Percentiles rank a stretch among this genome's conserved stretches.
Conservation (phyloP, 2,113 vertebrate genomes). For the Trichechus manatus region DNA sequence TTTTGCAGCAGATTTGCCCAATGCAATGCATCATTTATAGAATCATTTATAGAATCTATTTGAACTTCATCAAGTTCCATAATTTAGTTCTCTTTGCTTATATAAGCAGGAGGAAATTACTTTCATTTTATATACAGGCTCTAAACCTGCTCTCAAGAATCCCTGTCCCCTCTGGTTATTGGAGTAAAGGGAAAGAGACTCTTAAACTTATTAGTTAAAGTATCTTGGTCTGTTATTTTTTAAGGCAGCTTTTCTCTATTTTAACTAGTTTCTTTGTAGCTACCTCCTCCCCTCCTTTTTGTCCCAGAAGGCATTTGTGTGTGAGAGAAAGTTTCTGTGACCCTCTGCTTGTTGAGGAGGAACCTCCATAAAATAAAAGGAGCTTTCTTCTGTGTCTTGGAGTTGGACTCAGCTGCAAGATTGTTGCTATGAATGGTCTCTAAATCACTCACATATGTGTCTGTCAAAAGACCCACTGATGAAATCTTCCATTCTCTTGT, state of each 20-base stretch:
- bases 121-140: not conserved
- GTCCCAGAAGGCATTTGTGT: not conserved
- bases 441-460: not conserved
- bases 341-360: not conserved
- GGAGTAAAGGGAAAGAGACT: not conserved
- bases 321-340: not conserved
- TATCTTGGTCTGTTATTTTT: not conserved
- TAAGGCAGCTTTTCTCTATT: not conserved
- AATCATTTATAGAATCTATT: not conserved
- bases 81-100: not conserved
- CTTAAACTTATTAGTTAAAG: not conserved
- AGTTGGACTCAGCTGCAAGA: not conserved
- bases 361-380: not conserved
- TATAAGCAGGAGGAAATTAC: not conserved
- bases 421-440: not conserved
- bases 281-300: not conserved
- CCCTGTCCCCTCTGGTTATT: not conserved
- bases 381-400: not conserved
- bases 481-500: constrained; percentile 16
- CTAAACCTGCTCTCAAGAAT: not conserved
- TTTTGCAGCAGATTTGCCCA: too few relatives aligned
- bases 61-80: not conserved
- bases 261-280: not conserved
- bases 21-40: too few relatives aligned
- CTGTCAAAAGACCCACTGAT: constrained; percentile 39